Percentiles rank a stretch among this genome's conserved stretches.
phyloP scores from a whole-genome alignment of 2,888 invertebrate species.

The Tetrapedia diversipes region DNA sequence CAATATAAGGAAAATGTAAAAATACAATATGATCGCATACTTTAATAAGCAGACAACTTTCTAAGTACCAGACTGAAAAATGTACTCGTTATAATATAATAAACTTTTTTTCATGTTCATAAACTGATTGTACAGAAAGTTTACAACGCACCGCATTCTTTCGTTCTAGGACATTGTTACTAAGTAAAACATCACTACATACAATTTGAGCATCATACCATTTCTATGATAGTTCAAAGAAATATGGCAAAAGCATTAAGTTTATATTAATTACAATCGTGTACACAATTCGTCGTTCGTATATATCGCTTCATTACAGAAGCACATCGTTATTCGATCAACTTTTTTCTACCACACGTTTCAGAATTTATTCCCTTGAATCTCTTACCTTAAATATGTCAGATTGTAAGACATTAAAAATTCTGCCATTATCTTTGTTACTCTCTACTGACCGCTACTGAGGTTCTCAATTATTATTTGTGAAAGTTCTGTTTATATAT shows the following conservation, averaged over 20 bases:
- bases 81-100: constrained; percentile 28
- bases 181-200: constrained; percentile 69
- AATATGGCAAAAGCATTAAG: constrained; percentile 72
- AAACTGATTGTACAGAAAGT: constrained; percentile 58
- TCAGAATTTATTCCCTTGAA: constrained; percentile 39
- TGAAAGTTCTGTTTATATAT: constrained; percentile 69
- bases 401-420: constrained; percentile 58
- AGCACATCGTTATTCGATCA: constrained; percentile 46
- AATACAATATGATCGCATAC: constrained; percentile 9
- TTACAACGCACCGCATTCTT: constrained; percentile 63
- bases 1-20: neutral
- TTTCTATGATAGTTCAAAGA: constrained; percentile 66
- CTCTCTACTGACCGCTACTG: constrained; percentile 70
- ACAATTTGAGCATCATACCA: constrained; percentile 75
- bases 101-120: constrained; percentile 26
- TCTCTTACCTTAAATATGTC: constrained; percentile 59
- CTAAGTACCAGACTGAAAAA: constrained; percentile 38
- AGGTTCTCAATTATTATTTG: constrained; percentile 69
- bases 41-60: constrained; percentile 4
- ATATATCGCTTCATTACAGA: constrained; percentile 43
- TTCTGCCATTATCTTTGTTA: constrained; percentile 64
- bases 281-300: constrained; percentile 41
- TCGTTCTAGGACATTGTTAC: constrained; percentile 66
- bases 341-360: constrained; percentile 39
- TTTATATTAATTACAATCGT: constrained; percentile 60